These are phyloP conservation scores for Lethocerus indicus DNA, from an alignment of 1,140 invertebrate species.

Conservation along the genomic window DNA sequence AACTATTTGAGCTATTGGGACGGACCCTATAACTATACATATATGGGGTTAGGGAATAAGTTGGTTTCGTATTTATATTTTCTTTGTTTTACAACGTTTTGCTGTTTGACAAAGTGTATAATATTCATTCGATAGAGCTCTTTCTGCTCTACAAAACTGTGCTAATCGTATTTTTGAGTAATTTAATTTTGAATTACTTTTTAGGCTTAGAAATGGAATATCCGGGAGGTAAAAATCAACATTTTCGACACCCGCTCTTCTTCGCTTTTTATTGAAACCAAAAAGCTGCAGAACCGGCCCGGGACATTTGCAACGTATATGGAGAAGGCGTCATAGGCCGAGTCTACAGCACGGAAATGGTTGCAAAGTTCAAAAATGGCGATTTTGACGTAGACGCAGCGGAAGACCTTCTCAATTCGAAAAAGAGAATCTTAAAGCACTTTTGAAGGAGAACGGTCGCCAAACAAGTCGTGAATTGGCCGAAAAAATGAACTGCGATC, in stretches of 20 bases:
- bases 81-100: slow-evolving; percentile 5
- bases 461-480: not conserved
- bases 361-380: slow-evolving; percentile 9
- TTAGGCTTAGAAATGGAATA: slow-evolving; percentile 12
- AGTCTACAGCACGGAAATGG: slow-evolving; percentile 2
- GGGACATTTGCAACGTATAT: slow-evolving; percentile 6
- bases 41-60: slow-evolving; percentile 1
- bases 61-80: not conserved
- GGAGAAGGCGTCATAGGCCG: slow-evolving; percentile 10
- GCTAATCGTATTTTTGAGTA: slow-evolving; percentile 2
- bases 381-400: slow-evolving; percentile 7
- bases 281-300: slow-evolving; percentile 1
- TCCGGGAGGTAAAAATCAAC: slow-evolving; percentile 11
- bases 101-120: slow-evolving; percentile 9
- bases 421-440: no score
- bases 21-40: slow-evolving; percentile 22
- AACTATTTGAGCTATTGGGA: no score
- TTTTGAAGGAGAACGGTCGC: not conserved
- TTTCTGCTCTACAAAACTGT: slow-evolving; percentile 9
- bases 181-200: slow-evolving; percentile 7
- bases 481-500: not conserved
- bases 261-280: slow-evolving; percentile 5
- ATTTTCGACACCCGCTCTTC: slow-evolving; percentile 7
- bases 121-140: slow-evolving; percentile 12
- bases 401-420: no score